Conservation (phyloP, 2,888 invertebrate species). For the Xestia rhomboidea region DNA sequence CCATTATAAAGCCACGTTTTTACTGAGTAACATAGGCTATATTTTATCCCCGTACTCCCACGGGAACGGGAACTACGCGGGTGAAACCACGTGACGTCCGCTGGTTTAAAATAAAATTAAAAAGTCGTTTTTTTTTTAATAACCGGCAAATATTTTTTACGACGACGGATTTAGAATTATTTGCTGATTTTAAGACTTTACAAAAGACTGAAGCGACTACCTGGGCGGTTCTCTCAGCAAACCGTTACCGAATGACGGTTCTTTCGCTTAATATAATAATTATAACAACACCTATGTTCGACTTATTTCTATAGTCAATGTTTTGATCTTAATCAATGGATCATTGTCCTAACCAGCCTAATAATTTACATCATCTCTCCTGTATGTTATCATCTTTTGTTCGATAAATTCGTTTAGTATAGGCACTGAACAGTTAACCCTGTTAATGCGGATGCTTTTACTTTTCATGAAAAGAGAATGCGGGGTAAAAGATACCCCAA, state of each 20-base stretch:
- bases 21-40: no score
- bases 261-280: neutral
- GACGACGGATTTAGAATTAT: neutral
- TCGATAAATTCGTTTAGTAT: slow-evolving; percentile 71
- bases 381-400: slow-evolving; percentile 84
- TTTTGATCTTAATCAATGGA: slow-evolving; percentile 83
- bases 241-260: slow-evolving; percentile 23
- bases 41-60: no score
- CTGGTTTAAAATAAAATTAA: no score
- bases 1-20: no score
- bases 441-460: slow-evolving; percentile 46
- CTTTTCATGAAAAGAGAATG: slow-evolving; percentile 3
- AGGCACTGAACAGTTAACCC: slow-evolving; percentile 72
- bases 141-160: neutral
- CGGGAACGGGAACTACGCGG: no score
- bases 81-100: no score
- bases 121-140: neutral
- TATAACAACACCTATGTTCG: slow-evolving; percentile 24
- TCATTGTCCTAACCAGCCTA: slow-evolving; percentile 80
- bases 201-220: slow-evolving; percentile 4
- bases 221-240: neutral
- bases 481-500: slow-evolving; percentile 39
- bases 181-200: neutral
- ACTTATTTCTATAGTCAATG: slow-evolving; percentile 56
- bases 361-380: slow-evolving; percentile 81